Conservation (phyloP, 1,140 invertebrate genomes). For the Papilio polyxenes region DNA sequence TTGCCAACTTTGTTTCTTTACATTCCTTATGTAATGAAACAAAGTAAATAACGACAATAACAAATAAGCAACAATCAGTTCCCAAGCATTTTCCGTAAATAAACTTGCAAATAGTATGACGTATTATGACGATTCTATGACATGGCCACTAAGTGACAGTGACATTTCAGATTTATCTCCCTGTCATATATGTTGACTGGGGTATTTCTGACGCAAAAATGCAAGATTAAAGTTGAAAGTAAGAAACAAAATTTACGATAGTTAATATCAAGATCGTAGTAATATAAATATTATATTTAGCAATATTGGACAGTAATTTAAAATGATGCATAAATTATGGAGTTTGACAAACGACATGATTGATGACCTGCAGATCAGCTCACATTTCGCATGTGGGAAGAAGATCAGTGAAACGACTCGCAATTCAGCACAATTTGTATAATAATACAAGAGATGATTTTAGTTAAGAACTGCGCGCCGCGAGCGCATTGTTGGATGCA, state of each 20-base stretch:
- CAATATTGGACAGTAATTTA: no score
- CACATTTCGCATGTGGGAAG: no score
- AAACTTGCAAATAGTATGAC: conserved; percentile 16
- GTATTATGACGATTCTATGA: conserved; percentile 9
- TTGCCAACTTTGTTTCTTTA: conserved; percentile 26
- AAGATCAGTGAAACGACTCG: no score
- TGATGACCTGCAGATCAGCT: no score
- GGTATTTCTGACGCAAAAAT: not conserved
- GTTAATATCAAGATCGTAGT: not conserved
- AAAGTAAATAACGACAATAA: conserved; percentile 3
- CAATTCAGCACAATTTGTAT: no score
- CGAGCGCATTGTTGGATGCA: no score
- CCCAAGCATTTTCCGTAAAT: conserved; percentile 25
- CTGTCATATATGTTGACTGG: not conserved
- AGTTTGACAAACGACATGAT: no score
- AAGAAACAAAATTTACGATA: not conserved
- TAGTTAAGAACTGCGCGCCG: no score
- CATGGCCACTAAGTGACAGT: conserved; percentile 11
- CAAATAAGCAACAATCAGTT: conserved; percentile 9
- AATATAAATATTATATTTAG: no score
- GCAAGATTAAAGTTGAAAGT: not conserved
- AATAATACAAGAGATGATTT: no score
- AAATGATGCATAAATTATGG: no score
- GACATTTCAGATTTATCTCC: conserved; percentile 5
- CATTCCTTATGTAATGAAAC: not conserved